Evolutionary conservation across 2,113 vertebrate genomes (phyloP).

Genomic region (Halcyon senegalensis): DNA sequence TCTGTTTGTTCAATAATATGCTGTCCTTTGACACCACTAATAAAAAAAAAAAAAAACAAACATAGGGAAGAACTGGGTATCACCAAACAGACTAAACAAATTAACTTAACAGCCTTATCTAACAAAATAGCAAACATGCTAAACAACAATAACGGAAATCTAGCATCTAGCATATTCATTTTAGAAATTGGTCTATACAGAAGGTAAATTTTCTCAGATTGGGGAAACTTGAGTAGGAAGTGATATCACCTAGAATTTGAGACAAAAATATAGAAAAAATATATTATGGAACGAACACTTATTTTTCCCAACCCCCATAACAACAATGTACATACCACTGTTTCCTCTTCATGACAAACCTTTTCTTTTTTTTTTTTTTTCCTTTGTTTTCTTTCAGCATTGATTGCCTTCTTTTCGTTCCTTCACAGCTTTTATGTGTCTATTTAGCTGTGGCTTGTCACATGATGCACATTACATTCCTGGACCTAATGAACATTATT

Average conservation of each 20-base stretch:
- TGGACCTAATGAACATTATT: background rate
- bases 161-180: background rate
- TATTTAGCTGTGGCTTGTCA: background rate
- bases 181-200: background rate
- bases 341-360: background rate
- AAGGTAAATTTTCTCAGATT: background rate
- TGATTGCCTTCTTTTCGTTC: background rate
- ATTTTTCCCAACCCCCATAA: background rate
- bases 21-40: background rate
- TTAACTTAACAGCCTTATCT: background rate
- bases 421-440: background rate
- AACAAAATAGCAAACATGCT: background rate
- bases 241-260: background rate
- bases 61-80: background rate
- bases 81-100: background rate
- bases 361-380: background rate
- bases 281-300: background rate
- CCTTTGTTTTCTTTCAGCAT: background rate
- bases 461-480: background rate
- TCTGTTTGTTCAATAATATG: background rate
- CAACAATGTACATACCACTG: fast-evolving
- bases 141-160: background rate
- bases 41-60: background rate
- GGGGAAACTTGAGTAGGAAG: background rate
- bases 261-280: background rate